Conservation (phyloP, 2,888 invertebrate genomes). For the Agonopterix arenella region DNA sequence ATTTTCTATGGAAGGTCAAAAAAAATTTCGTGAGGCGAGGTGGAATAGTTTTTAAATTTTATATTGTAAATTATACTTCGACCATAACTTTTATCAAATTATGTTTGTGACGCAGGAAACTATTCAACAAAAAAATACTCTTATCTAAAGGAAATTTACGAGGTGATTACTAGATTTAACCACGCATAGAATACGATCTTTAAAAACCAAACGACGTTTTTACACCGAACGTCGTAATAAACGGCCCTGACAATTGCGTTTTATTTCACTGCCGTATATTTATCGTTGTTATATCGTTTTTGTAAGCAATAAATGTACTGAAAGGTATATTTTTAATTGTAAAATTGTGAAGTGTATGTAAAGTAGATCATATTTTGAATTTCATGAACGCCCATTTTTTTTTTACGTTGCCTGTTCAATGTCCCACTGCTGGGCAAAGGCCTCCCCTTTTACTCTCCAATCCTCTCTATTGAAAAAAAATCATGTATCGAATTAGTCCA, state of each 20-base stretch:
- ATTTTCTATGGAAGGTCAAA: too few relatives aligned
- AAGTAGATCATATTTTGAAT: background rate
- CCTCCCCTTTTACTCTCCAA: too few relatives aligned
- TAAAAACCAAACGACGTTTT: constrained; percentile 19
- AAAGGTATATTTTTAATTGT: background rate
- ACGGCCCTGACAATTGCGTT: constrained; percentile 26
- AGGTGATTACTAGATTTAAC: constrained; percentile 22
- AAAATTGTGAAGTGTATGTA: constrained; percentile 1
- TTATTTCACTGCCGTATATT: constrained; percentile 27
- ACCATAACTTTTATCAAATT: too few relatives aligned
- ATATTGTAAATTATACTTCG: too few relatives aligned
- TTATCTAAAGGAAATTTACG: constrained; percentile 13
- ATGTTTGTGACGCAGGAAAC: too few relatives aligned
- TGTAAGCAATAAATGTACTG: background rate
- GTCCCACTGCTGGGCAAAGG: too few relatives aligned
- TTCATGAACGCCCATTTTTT: background rate
- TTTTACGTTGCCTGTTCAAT: too few relatives aligned
- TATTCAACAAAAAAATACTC: too few relatives aligned
- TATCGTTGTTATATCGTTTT: constrained; percentile 5
- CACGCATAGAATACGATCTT: constrained; percentile 17
- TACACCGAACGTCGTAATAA: constrained; percentile 23
- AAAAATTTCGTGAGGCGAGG: too few relatives aligned
- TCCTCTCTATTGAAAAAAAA: too few relatives aligned
- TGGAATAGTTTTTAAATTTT: too few relatives aligned
- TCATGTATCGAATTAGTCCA: too few relatives aligned